Evolutionary conservation across 2,797 vertebrate species (phyloP).

Genomic region (Microcaecilia unicolor): DNA sequence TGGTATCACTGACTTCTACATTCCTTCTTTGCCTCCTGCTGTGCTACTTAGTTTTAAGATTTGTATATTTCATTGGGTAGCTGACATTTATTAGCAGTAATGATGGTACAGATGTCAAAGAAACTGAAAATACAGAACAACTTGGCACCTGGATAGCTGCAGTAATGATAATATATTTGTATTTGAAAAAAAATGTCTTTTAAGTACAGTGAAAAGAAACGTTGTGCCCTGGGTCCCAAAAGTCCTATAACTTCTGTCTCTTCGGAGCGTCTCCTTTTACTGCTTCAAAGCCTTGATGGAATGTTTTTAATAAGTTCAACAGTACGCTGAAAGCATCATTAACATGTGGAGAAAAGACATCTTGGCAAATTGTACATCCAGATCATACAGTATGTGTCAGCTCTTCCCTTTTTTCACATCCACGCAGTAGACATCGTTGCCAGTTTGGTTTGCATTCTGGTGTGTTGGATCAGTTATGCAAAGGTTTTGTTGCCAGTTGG

Average conservation of each 20-base stretch:
- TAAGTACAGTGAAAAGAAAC: slow-evolving; percentile 3
- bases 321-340: neutral
- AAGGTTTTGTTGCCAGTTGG: no score
- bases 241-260: neutral
- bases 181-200: neutral
- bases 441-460: no score
- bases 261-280: neutral
- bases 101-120: slow-evolving; percentile 1
- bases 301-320: neutral
- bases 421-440: no score
- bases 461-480: no score
- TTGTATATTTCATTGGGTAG: neutral
- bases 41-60: neutral
- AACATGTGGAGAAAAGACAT: neutral
- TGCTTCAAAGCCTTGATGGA: neutral
- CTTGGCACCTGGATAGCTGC: neutral
- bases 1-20: no score
- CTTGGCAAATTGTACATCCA: neutral
- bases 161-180: slow-evolving; percentile 1
- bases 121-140: neutral
- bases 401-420: no score
- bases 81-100: neutral
- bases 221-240: neutral
- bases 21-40: no score
- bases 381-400: neutral